A percentile compares a stretch with the other conserved stretches of the same genome.
Conservation (phyloP, 2,888 invertebrate genomes). For the Alloplasta piceator region DNA sequence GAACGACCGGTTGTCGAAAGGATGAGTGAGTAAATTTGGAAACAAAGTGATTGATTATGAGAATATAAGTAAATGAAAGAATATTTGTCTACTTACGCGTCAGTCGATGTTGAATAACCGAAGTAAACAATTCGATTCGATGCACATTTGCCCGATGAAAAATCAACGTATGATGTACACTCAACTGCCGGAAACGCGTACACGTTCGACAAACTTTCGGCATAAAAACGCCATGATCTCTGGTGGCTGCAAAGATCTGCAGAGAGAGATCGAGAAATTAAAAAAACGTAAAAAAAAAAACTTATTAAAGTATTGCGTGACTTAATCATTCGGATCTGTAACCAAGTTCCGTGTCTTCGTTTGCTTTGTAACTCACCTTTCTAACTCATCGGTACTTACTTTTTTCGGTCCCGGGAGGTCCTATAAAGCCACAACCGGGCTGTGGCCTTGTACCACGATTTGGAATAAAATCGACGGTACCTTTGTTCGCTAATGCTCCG, state of each 20-base stretch:
- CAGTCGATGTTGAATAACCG: conserved; percentile 68
- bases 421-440: conserved; percentile 76
- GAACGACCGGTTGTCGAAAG: too few species aligned
- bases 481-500: conserved; percentile 69
- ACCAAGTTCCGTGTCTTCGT: too few species aligned
- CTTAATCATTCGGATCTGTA: too few species aligned
- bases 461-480: conserved; percentile 75
- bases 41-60: conserved; percentile 1
- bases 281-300: too few species aligned
- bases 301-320: too few species aligned
- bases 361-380: too few species aligned
- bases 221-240: conserved; percentile 71
- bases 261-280: background rate
- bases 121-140: conserved; percentile 65
- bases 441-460: conserved; percentile 75
- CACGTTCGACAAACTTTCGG: conserved; percentile 65
- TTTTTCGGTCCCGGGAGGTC: too few species aligned
- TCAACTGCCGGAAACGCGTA: conserved; percentile 63
- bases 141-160: conserved; percentile 61
- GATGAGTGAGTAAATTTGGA: conserved; percentile 15
- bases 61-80: background rate
- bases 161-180: conserved; percentile 64
- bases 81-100: conserved; percentile 64
- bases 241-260: conserved; percentile 70
- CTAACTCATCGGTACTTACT: too few species aligned